These are phyloP conservation scores for Tanaodytes sp. DNA, from an alignment of 2,888 invertebrate genomes.

Conservation along the genomic window DNA sequence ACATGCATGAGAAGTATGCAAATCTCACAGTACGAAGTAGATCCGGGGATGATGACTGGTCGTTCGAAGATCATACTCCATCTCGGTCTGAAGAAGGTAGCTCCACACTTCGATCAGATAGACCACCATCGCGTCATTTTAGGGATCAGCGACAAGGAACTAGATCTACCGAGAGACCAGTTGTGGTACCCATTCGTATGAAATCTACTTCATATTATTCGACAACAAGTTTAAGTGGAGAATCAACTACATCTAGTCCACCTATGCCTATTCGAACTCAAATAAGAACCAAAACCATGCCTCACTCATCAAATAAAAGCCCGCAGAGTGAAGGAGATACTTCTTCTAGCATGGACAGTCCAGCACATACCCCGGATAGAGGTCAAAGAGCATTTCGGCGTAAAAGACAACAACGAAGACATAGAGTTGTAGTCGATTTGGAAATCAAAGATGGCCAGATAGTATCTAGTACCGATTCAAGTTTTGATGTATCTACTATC, in stretches of 20 bases:
- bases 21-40: conserved; percentile 62
- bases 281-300: conserved; percentile 71
- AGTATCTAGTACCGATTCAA: conserved; percentile 78
- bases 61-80: conserved; percentile 60
- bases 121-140: conserved; percentile 53
- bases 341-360: conserved; percentile 72
- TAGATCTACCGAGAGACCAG: conserved; percentile 75
- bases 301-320: conserved; percentile 67
- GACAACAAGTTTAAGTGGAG: conserved; percentile 78
- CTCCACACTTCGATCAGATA: conserved; percentile 41
- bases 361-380: conserved; percentile 70
- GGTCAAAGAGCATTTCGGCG: conserved; percentile 68
- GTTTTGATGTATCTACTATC: conserved; percentile 82
- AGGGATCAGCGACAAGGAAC: conserved; percentile 67
- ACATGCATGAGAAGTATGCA: conserved; percentile 70
- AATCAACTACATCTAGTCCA: conserved; percentile 75
- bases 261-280: conserved; percentile 70
- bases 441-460: conserved; percentile 72
- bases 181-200: conserved; percentile 73
- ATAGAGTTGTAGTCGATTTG: conserved; percentile 70
- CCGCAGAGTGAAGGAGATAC: conserved; percentile 72
- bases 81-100: conserved; percentile 48
- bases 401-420: conserved; percentile 69
- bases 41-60: conserved; percentile 67
- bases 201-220: conserved; percentile 70